Percentiles rank a stretch among this genome's conserved stretches.
phyloP scores from a whole-genome alignment of 2,113 vertebrate genomes.

The Zootoca vivipara region DNA sequence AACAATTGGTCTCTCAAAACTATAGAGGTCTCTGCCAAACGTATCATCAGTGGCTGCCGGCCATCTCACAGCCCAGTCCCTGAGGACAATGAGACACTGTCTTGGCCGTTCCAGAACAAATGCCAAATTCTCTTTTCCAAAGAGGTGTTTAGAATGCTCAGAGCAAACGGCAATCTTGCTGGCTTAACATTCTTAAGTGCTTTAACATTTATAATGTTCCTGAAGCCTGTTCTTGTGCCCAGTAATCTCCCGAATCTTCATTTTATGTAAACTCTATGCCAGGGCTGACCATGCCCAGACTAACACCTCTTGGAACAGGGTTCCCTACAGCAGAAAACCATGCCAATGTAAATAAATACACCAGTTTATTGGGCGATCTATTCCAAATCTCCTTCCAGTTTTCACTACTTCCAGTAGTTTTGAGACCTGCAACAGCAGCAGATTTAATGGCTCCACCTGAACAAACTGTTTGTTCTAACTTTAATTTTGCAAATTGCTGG shows the following conservation, averaged over 20 bases:
- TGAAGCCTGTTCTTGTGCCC: slow-evolving; percentile 37
- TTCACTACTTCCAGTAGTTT: slow-evolving; percentile 51
- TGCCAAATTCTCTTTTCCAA: slow-evolving; percentile 63
- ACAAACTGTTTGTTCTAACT: slow-evolving; percentile 49
- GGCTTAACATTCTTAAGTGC: slow-evolving; percentile 35
- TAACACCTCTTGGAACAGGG: slow-evolving; percentile 60
- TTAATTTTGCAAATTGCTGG: neutral
- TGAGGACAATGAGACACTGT: slow-evolving; percentile 48
- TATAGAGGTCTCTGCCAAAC: slow-evolving; percentile 4
- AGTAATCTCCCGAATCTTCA: slow-evolving; percentile 61
- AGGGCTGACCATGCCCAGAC: slow-evolving; percentile 58
- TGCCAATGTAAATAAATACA: slow-evolving; percentile 60
- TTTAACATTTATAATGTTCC: slow-evolving; percentile 37
- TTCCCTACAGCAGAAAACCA: slow-evolving; percentile 9
- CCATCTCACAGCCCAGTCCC: slow-evolving; percentile 62
- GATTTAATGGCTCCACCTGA: slow-evolving; percentile 30
- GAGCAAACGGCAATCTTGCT: slow-evolving; percentile 27
- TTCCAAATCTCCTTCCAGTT: slow-evolving; percentile 58
- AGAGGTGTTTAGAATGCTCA: slow-evolving; percentile 44
- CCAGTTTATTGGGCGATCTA: slow-evolving; percentile 53
- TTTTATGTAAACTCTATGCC: slow-evolving; percentile 59
- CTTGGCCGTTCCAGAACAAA: slow-evolving; percentile 58
- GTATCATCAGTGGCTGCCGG: slow-evolving; percentile 63
- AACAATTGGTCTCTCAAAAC: neutral
- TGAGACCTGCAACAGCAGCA: slow-evolving; percentile 45